These are phyloP conservation scores for Eutrigla gurnardus DNA, from an alignment of 2,797 vertebrate genomes.

Conservation along the genomic window DNA sequence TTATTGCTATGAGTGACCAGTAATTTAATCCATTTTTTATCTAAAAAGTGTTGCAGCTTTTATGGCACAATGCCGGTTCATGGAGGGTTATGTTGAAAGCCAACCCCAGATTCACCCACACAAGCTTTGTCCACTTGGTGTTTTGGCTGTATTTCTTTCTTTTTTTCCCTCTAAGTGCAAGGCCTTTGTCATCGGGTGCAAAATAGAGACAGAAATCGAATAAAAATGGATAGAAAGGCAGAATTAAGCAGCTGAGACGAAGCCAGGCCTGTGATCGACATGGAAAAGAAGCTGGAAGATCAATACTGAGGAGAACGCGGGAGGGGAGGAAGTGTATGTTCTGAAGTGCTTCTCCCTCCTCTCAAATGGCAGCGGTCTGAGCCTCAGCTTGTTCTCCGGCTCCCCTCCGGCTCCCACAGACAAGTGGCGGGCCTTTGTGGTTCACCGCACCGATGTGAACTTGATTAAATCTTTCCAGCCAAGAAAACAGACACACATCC, in stretches of 20 bases:
- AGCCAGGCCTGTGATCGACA: conserved; percentile 8
- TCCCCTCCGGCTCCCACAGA: conserved; percentile 54
- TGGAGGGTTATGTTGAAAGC: too few relatives aligned
- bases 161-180: background rate
- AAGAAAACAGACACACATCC: conserved; percentile 69
- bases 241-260: background rate
- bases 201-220: background rate
- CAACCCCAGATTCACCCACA: too few relatives aligned
- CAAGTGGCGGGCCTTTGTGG: conserved; percentile 62
- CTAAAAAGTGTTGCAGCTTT: too few relatives aligned
- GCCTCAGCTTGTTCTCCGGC: conserved; percentile 53
- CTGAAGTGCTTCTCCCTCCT: conserved; percentile 11
- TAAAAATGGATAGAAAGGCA: background rate
- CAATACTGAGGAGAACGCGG: conserved; percentile 19
- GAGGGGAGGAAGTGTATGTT: conserved; percentile 17
- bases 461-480: conserved; percentile 76
- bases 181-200: background rate
- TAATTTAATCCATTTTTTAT: too few relatives aligned
- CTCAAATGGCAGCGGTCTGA: conserved; percentile 53
- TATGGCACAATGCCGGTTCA: too few relatives aligned
- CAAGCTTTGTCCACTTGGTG: background rate
- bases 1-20: too few relatives aligned
- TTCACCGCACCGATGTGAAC: conserved; percentile 71
- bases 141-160: background rate
- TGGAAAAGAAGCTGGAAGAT: conserved; percentile 22